Conservation (phyloP, 2,113 vertebrate species). For the Saguinus midas region DNA sequence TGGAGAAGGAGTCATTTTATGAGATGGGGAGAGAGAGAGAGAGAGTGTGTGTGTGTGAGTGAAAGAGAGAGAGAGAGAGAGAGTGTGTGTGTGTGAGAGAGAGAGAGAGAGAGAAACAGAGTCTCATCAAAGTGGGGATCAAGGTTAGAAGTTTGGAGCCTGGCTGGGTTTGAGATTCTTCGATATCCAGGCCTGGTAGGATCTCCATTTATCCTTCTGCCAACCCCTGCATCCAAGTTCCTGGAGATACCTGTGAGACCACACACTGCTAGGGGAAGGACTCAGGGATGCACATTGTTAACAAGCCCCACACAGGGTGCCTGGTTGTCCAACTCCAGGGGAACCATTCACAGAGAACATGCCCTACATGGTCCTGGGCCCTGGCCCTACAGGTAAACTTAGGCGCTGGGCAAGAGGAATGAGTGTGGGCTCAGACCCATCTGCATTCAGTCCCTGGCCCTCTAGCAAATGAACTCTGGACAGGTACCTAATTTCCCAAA, state of each 20-base stretch:
- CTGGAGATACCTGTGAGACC: not conserved
- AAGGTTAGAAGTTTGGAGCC: not conserved
- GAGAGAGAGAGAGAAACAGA: too few relatives aligned
- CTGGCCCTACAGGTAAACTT: not conserved
- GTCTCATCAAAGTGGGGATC: not conserved
- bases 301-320: not conserved
- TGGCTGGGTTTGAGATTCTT: not conserved
- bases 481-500: not conserved
- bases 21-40: not conserved
- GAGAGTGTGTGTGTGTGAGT: not conserved
- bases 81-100: not conserved
- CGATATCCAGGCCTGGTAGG: not conserved
- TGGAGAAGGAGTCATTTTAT: not conserved
- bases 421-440: not conserved
- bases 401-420: accelerated
- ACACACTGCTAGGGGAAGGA: not conserved
- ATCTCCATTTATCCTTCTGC: not conserved
- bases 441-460: not conserved
- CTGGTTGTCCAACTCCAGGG: not conserved
- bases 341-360: not conserved
- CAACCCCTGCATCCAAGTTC: not conserved
- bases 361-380: not conserved
- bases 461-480: not conserved
- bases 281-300: not conserved
- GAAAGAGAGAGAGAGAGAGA: too few relatives aligned